These are phyloP conservation scores for Andrena fulva DNA, from an alignment of 2,888 invertebrate genomes.

Conservation along the genomic window DNA sequence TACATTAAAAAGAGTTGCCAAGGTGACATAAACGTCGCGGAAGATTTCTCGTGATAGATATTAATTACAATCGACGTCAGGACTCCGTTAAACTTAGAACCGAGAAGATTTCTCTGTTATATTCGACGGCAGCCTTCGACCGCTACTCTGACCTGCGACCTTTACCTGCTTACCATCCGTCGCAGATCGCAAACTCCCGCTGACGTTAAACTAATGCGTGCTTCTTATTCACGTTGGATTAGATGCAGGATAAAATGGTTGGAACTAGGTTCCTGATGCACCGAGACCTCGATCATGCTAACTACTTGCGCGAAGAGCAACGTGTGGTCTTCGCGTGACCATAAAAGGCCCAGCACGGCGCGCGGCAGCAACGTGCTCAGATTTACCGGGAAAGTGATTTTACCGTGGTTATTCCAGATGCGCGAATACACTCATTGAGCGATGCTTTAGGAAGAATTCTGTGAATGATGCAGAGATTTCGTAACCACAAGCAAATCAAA, in stretches of 20 bases:
- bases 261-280: slow-evolving; percentile 1
- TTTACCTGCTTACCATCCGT: slow-evolving; percentile 52
- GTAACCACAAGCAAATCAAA: neutral
- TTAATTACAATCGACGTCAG: slow-evolving; percentile 32
- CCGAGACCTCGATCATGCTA: neutral
- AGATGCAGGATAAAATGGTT: slow-evolving; percentile 7
- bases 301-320: neutral
- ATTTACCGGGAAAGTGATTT: slow-evolving; percentile 36
- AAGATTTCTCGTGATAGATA: slow-evolving; percentile 3
- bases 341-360: neutral
- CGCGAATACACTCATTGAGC: neutral
- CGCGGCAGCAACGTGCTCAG: neutral
- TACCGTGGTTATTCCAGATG: slow-evolving; percentile 11
- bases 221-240: slow-evolving; percentile 21
- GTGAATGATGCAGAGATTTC: neutral
- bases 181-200: neutral
- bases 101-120: slow-evolving; percentile 44
- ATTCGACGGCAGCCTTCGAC: slow-evolving; percentile 36
- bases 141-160: slow-evolving; percentile 44
- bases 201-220: slow-evolving; percentile 27
- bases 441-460: neutral
- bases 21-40: neutral
- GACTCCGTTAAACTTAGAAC: slow-evolving; percentile 43
- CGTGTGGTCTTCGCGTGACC: slow-evolving; percentile 9
- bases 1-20: neutral